Base-by-base conservation (phyloP, 2,113 vertebrate species). In the Melanerpes aurifrons region DNA sequence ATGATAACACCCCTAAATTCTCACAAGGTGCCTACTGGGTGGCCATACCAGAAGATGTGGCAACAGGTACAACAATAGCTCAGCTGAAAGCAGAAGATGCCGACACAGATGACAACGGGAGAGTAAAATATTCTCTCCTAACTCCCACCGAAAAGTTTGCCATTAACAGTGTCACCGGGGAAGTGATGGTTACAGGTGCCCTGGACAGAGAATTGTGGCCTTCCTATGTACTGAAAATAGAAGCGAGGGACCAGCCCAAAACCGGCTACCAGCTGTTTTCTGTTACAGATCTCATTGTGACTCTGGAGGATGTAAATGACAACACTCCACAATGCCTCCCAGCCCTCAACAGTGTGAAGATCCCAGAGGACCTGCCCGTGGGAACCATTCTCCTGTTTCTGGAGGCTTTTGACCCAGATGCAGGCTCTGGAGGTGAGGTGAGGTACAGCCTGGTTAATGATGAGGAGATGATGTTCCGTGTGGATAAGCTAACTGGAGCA, bases 221-320 rank as follows among this genome's bases (percentile, higher is more conserved):
- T 87, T 97, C 78, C 35, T 98, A 99, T 18, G 94, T 98, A 71
- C 97, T 99, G 62, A 98, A 96, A 95, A 98, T 99, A 75, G 98
- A 99, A 89, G 99, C 99, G 10, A 98, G 97, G 85, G 99, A 99
- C 95, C 98, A 99, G 91, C 98, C 98, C 40, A 98, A 90, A 81
- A 94, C 86, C 5, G 97, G 97, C 45, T 97, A 98, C 62, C 98
- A 98, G 93, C 96, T 99, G 53, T 98, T 98, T 95, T 98, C 99
- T 4, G 76, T 96, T 15, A 86, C 95, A 0, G 98, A 99, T 86
- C 96, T 99, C 10, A 88, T 98, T 25, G 97, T 99, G 69, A 97
- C 98, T 31, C 89, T 99, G 80, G 97, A 98, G 87, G 99, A 99
- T 82, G 85, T 98, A 26, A 99, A 99, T 35, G 99, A 99, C 97